phyloP scores from a whole-genome alignment of 2,113 vertebrate genomes.

The Sinocyclocheilus rhinocerous region DNA sequence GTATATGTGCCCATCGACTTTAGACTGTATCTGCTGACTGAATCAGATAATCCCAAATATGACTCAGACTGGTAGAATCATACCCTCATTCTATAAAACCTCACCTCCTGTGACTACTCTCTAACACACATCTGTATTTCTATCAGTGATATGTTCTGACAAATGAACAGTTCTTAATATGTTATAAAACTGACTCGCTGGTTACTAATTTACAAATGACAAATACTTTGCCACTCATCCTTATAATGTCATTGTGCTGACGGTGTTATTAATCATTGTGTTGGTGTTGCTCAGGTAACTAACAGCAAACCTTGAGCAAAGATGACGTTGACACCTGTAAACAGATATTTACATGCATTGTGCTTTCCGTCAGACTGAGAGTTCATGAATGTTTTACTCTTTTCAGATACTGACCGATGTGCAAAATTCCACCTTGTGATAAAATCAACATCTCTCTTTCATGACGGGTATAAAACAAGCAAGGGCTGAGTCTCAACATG shows the following conservation, averaged over 20 bases:
- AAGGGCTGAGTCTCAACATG: conserved; percentile 46
- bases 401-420: not conserved
- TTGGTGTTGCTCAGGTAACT: not conserved
- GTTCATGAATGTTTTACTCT: not conserved
- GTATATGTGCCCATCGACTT: conserved; percentile 1
- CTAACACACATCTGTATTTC: not conserved
- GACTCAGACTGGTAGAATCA: conserved; percentile 13
- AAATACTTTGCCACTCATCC: not conserved
- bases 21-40: conserved; percentile 10
- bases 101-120: not conserved
- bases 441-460: conserved; percentile 26
- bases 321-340: not conserved
- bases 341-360: conserved; percentile 12
- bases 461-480: conserved; percentile 54
- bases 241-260: not conserved
- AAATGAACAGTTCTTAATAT: not conserved
- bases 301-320: conserved; percentile 13
- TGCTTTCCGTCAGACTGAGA: not conserved
- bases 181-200: conserved; percentile 1
- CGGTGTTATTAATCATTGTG: not conserved
- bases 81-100: not conserved
- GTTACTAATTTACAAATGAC: conserved; percentile 37
- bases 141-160: not conserved
- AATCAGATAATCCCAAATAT: conserved; percentile 1
- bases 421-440: conserved; percentile 39